Base-by-base conservation (phyloP, 2,113 vertebrate genomes). In the Procavia capensis region DNA sequence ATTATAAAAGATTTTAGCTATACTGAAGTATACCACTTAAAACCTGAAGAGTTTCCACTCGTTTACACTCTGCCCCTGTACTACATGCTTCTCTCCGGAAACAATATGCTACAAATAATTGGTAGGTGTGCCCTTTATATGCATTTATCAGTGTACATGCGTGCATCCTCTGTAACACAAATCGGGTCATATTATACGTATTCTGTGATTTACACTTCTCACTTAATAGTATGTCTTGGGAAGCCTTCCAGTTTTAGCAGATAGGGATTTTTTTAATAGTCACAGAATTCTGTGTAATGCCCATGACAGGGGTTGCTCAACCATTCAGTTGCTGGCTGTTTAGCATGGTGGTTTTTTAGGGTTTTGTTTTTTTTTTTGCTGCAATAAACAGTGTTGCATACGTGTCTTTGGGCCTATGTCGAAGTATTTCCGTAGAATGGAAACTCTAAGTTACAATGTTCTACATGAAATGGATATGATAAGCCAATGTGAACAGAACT, bases 361-460 rank as follows among this genome's bases (percentile, higher is more conserved):
- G 34, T 2, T 88, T 92, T 95, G 82, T 94, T 16, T 57, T 57
- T 19, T 59, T 59, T 59, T 20, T 59, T 20, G 34, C 66, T 70
- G n/a, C 17, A 41, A 36, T 59, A 80, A 96, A 74, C 6, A 81
- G 24, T 45, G 82, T 39, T 74, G 19, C 79, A 3, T 85, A 5
- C 63, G 20, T 78, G 24, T 88, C 66, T 92, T 83, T 92, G 68
- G 36, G 25, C 41, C 43, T 41, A 34, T 34, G 61, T 81, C 20
- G 11, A 68, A 92, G 29, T 88, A 70, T 94, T 92, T 94, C 39
- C 93, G 1, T 13, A 90, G 50, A 85, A 36, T 3, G 54, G 81
- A 93, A 50, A 36, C 78, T 16, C 59, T 34, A 59, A 63, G 63
- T 90, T 61, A 90, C 90, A 85, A 95, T 83, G 83, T 82, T 84